Evolutionary conservation across 2,113 vertebrate species (phyloP).

Genomic region (Hyaena hyaena): DNA sequence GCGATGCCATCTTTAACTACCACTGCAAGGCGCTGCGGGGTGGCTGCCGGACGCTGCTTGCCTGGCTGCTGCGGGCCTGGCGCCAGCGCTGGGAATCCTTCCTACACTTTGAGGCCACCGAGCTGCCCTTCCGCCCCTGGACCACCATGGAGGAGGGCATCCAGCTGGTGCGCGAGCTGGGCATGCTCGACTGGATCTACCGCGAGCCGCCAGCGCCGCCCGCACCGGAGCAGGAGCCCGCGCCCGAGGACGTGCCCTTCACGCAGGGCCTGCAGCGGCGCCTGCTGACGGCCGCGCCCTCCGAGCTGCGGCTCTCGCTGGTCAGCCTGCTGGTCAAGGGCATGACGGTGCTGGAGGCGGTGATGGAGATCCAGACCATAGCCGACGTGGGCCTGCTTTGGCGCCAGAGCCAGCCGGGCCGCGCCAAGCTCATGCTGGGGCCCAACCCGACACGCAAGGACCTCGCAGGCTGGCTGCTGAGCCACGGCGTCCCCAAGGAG

Average conservation of each 20-base stretch:
- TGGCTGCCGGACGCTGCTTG: background rate
- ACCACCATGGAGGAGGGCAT: background rate
- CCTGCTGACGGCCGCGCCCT: background rate
- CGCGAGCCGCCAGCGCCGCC: rapidly evolving
- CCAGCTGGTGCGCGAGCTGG: background rate
- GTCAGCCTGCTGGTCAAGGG: constrained; percentile 21
- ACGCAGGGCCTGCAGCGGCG: background rate
- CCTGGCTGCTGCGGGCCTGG: constrained; percentile 54
- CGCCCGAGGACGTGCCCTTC: background rate
- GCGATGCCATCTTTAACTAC: background rate
- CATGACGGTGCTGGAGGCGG: background rate
- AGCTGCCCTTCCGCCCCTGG: constrained; percentile 40
- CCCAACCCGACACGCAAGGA: background rate
- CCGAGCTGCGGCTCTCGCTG: background rate
- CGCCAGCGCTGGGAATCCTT: background rate
- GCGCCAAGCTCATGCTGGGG: background rate
- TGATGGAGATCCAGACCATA: background rate
- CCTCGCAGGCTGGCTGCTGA: background rate
- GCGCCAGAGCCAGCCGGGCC: constrained; percentile 8
- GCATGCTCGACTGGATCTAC: constrained; percentile 28
- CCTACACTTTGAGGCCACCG: background rate
- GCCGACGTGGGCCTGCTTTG: background rate
- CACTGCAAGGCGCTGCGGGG: background rate
- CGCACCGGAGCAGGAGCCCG: rapidly evolving
- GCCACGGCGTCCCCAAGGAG: background rate